Base-by-base conservation (phyloP, 2,797 vertebrate species). In the Euphonia xanthogaster region DNA sequence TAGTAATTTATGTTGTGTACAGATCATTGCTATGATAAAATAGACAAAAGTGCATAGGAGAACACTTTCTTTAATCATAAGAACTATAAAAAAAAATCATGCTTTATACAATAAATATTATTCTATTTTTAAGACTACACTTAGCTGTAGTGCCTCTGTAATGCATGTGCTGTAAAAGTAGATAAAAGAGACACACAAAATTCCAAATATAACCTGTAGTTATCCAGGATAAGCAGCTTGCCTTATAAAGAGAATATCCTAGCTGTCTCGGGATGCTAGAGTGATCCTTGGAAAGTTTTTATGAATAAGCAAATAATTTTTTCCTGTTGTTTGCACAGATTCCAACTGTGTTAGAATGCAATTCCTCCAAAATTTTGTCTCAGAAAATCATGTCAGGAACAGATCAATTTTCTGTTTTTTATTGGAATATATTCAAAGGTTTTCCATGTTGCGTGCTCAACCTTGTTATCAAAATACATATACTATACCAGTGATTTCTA, bases 1-100 rank as follows among this genome's bases (percentile, higher is more conserved):
- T 91, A 82, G 50, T 74, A 94, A 86, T 95, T 96, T 93, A 93
- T 85, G 86, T 67, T 86, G 53, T 45, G 44, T 85, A 93, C 87
- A 96, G 80, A 58, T 68, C 30, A 88, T 87, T 83, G 31, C 61
- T 85, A 51, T 88, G 35, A 83, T 75, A 62, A 90, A 96, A 96
- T 45, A 95, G 73, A 76, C 27, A 94, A 94, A 93, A 74, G 33
- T 77, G 50, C 77, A n/a, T 83, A 62, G 70, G 31, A 94, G 63
- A 89, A 45, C 58, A 80, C n/a, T 94, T 33, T 42, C 96, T 85
- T 91, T 91, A 75, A 74, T 92, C 31, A 33, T 86, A 93, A 93
- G 58, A 83, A 61, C 37, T 83, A 82, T 76, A 90, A 90, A 86
- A 90, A 86, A 42, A 96, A 70, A 14, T 60, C 35, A 92, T 88